Conservation (phyloP, 2,797 vertebrate species). For the Picus viridis region DNA sequence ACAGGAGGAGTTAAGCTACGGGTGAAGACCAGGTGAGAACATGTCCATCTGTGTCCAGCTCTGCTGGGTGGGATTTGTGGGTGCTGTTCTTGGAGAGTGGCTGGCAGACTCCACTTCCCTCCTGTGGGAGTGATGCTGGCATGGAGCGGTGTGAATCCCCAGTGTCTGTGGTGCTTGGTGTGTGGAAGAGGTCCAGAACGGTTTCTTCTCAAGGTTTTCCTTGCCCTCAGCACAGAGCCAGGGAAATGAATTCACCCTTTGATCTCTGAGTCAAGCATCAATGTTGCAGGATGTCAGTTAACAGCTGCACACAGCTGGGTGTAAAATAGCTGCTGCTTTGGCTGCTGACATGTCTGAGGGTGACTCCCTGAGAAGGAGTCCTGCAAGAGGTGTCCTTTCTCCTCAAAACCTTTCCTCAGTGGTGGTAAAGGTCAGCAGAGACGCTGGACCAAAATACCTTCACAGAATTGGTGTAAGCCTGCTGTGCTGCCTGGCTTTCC, state of each 20-base stretch:
- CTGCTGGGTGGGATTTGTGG: background rate
- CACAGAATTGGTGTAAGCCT: background rate
- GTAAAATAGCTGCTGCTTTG: background rate
- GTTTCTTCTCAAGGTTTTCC: background rate
- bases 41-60: background rate
- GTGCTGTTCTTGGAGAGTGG: background rate
- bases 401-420: background rate
- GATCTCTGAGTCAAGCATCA: background rate
- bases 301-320: background rate
- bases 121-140: background rate
- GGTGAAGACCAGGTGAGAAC: conserved; percentile 81
- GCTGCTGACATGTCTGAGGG: background rate
- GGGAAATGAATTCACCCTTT: background rate
- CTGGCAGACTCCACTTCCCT: background rate
- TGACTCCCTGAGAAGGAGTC: background rate
- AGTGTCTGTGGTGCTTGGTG: rapidly evolving
- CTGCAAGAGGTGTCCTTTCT: background rate
- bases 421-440: background rate
- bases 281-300: background rate
- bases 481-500: background rate
- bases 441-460: background rate
- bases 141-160: background rate
- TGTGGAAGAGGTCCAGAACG: background rate
- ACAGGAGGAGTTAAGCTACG: conserved; percentile 75
- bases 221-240: background rate